These are phyloP conservation scores for Polydesmus complanatus DNA, from an alignment of 2,888 invertebrate species.

Conservation along the genomic window DNA sequence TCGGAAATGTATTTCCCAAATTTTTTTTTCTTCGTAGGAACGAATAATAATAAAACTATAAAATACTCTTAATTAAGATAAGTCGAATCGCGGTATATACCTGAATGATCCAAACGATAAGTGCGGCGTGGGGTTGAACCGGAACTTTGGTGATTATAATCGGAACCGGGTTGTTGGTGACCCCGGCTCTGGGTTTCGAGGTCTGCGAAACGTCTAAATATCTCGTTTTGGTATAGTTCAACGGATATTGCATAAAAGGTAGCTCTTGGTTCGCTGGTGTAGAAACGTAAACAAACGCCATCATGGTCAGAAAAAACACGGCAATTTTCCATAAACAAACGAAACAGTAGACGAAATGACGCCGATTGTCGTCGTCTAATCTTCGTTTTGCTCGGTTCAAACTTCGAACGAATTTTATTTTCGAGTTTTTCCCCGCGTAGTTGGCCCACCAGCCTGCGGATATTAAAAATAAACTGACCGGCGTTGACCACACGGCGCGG, in stretches of 20 bases:
- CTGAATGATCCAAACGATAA: not conserved
- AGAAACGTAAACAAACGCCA: constrained; percentile 54
- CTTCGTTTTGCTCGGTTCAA: not conserved
- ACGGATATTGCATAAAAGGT: not conserved
- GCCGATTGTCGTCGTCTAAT: constrained; percentile 29
- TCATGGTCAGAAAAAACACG: constrained; percentile 57
- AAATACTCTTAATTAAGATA: too few species aligned
- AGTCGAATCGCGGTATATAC: too few species aligned
- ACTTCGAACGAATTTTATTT: not conserved
- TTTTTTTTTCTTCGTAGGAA: too few species aligned
- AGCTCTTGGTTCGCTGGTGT: not conserved
- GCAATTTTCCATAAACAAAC: constrained; percentile 83
- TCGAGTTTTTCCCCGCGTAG: constrained; percentile 47
- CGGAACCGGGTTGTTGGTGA: not conserved
- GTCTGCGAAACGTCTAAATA: not conserved
- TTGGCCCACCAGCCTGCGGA: constrained; percentile 99
- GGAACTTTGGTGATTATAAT: not conserved
- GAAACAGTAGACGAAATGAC: constrained; percentile 81
- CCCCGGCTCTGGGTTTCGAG: not conserved
- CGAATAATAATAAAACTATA: too few species aligned
- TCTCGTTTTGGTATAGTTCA: not conserved
- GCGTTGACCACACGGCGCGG: constrained; percentile 59
- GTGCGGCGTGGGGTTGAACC: not conserved
- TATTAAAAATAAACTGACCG: constrained; percentile 65
- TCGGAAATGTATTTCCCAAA: too few species aligned